Percentiles rank a stretch among this genome's conserved stretches.
Conservation (phyloP, 2,797 vertebrate genomes). For the Lophius americanus region DNA sequence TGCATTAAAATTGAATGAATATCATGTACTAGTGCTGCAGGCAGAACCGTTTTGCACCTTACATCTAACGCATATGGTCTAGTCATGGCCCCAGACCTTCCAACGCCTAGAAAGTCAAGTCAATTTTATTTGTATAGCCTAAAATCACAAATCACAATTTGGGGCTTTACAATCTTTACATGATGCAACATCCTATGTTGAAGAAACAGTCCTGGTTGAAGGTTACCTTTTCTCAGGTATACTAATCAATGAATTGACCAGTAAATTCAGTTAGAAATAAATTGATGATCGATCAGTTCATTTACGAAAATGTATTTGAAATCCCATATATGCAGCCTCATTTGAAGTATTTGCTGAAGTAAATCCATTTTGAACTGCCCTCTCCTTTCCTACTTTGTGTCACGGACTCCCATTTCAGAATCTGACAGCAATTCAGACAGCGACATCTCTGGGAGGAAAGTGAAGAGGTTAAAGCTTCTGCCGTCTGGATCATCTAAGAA, state of each 20-base stretch:
- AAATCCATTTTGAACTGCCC: conserved; percentile 8
- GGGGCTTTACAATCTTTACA: no score
- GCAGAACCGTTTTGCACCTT: no score
- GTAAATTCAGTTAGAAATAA: not conserved
- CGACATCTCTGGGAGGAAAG: conserved; percentile 92
- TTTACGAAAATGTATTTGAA: conserved; percentile 1
- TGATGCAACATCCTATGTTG: no score
- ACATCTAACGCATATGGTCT: no score
- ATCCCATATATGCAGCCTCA: not conserved
- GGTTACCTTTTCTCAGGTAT: not conserved
- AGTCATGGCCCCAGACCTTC: no score
- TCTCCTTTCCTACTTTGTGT: not conserved
- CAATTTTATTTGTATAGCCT: no score
- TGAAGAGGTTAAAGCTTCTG: conserved; percentile 88
- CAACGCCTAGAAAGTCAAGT: no score
- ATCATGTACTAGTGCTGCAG: no score
- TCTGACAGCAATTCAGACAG: conserved; percentile 98
- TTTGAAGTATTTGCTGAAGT: not conserved
- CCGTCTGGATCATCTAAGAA: conserved; percentile 88
- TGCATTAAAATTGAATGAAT: no score
- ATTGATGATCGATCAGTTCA: not conserved
- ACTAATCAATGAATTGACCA: not conserved
- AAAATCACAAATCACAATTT: no score
- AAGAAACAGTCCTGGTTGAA: not conserved
- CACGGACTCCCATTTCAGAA: conserved; percentile 78